A percentile compares a stretch with the other conserved stretches of the same genome.
Conservation (phyloP, 2,888 invertebrate species). For the Serripes groenlandicus region DNA sequence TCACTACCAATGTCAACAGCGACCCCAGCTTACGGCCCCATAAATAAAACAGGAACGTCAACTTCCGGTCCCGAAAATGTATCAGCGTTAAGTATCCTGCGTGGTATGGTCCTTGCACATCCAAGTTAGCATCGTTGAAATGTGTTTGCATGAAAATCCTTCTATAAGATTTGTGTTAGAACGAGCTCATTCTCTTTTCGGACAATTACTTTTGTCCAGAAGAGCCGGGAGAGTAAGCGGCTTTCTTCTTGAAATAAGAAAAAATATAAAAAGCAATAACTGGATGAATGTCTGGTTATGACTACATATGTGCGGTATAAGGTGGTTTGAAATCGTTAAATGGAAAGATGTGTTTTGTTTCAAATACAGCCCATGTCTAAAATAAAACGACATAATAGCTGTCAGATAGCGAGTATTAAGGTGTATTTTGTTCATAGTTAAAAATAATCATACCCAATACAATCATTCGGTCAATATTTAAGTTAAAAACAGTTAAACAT, state of each 20-base stretch:
- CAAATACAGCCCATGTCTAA: no score
- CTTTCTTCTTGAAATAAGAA: not conserved
- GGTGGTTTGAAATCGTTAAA: not conserved
- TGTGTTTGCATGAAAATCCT: conserved; percentile 11
- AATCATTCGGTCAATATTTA: no score
- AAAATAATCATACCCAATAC: no score
- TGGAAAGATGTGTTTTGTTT: no score
- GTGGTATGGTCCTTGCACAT: not conserved
- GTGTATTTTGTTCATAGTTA: no score
- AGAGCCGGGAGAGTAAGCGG: not conserved
- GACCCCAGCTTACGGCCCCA: no score
- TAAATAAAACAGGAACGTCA: no score
- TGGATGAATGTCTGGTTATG: conserved; percentile 1
- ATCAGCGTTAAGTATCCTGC: not conserved
- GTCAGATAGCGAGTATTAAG: no score
- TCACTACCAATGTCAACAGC: no score
- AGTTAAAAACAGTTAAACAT: no score
- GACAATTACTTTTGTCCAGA: conserved; percentile 3
- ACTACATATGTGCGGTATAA: not conserved
- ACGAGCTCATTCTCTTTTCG: conserved; percentile 9
- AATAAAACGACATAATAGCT: no score
- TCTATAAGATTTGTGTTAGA: conserved; percentile 16
- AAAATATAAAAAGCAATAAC: conserved; percentile 1
- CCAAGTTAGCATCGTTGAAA: conserved; percentile 5
- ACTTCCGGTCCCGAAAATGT: not conserved